Evolutionary conservation across 2,888 invertebrate species (phyloP), one percentile per base, ranked within the genome.

Genomic region (Apocheima hispidaria): DNA sequence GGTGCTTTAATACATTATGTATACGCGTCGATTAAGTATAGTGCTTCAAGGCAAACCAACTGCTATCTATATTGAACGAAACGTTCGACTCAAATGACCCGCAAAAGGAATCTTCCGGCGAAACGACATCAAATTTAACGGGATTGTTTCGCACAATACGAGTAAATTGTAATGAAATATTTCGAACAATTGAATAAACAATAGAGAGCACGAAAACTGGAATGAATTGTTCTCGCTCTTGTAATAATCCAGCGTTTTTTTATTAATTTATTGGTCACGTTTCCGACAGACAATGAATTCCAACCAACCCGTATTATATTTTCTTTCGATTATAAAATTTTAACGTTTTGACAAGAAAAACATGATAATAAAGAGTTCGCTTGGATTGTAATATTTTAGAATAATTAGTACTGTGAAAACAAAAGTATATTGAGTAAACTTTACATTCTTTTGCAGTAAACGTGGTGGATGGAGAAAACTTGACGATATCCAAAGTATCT

Each of bases 401-500:
- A 16, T 33, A 4, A 2, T 33, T 33, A 33, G 3, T n/a, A 33
- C 4, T 33, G 33, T 33, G 12, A 12, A 14, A 35, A 14, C 2
- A n/a, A 14, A n/a, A 6, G 4, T n/a, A 14, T 14, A 4, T 35
- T 5, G 14, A 35, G 4, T 35, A 5, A 12, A 4, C 5, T 6
- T n/a, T n/a, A 20, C n/a, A 21, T 40, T 21, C 28, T 6, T 40
- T 94, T 93, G 14, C 93, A 98, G 98, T 97, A 66, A 97, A 96
- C 85, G 96, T 97, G 59, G 97, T 98, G 50, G 97, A 98, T 78
- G 98, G 98, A 1, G 98, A 98, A 84, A 94, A 96, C 70, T 93
- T 98, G 75, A 96, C 96, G 74, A 96, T 98, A 76, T 96, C 96
- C 33, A 97, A 97, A 93, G 97, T 98, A 66, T 98, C 97, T 71